Percentiles rank a stretch among this genome's conserved stretches.
These are phyloP conservation scores for Leptinotarsa texana DNA, from an alignment of 1,140 invertebrate species.

Conservation along the genomic window DNA sequence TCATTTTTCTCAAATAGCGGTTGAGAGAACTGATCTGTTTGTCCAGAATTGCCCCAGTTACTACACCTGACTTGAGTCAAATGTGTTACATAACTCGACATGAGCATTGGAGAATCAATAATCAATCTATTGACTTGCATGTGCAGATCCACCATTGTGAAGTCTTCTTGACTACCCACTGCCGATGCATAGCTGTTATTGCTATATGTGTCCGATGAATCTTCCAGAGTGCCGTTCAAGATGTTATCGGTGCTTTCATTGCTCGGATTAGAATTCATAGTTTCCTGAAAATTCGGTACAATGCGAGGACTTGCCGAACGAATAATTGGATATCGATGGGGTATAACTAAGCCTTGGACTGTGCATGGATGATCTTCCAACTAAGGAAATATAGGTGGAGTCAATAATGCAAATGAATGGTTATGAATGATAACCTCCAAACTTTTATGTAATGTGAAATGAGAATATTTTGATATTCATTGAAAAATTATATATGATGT, in stretches of 20 bases:
- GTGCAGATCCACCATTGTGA: constrained; percentile 89
- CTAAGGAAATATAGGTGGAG: too few species aligned
- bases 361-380: too few species aligned
- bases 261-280: background rate
- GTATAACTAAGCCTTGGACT: background rate
- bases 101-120: constrained; percentile 87
- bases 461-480: too few species aligned
- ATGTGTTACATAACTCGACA: constrained; percentile 93
- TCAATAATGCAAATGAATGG: too few species aligned
- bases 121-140: constrained; percentile 95
- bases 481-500: too few species aligned
- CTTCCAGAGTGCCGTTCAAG: constrained; percentile 52
- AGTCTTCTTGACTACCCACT: constrained; percentile 90
- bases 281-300: background rate
- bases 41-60: constrained; percentile 73
- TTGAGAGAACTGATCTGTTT: constrained; percentile 73
- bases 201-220: constrained; percentile 73
- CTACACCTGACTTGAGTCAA: constrained; percentile 80
- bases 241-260: background rate
- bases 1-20: constrained; percentile 75
- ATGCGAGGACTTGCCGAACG: background rate
- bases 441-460: too few species aligned
- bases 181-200: constrained; percentile 90
- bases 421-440: too few species aligned
- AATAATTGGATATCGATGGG: background rate